A percentile compares a stretch with the other conserved stretches of the same genome.
phyloP scores from a whole-genome alignment of 2,113 vertebrate species.

The Thunnus maccoyii region DNA sequence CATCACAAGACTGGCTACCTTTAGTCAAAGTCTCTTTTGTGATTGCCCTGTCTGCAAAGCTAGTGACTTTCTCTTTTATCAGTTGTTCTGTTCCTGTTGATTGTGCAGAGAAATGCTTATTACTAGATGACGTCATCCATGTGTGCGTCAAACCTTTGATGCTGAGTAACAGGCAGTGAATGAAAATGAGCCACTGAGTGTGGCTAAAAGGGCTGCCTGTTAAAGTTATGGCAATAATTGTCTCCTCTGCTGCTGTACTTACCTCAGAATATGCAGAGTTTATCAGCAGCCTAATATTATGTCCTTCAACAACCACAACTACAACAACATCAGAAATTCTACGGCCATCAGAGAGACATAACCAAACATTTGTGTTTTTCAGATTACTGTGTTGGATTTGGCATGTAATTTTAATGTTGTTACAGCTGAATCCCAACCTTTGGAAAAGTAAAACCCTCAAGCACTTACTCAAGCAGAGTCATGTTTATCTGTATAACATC shows the following conservation, averaged over 20 bases:
- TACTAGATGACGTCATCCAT: slow-evolving; percentile 67
- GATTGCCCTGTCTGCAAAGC: slow-evolving; percentile 34
- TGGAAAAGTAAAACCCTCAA: not conserved
- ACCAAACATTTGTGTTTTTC: not conserved
- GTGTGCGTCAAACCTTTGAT: slow-evolving; percentile 71
- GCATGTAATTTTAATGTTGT: not conserved
- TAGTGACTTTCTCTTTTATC: slow-evolving; percentile 42
- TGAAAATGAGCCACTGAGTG: slow-evolving; percentile 62
- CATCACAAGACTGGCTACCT: not conserved
- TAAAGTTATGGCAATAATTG: slow-evolving; percentile 30
- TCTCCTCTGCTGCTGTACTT: slow-evolving; percentile 32
- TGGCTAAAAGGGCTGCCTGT: slow-evolving; percentile 37
- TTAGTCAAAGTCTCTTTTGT: slow-evolving; percentile 38
- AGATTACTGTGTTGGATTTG: not conserved
- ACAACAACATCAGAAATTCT: not conserved
- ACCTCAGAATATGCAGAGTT: slow-evolving; percentile 16
- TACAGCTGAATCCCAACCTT: not conserved
- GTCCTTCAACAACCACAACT: not conserved
- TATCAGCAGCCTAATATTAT: slow-evolving; percentile 21
- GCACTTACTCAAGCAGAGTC: not conserved
- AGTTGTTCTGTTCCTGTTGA: slow-evolving; percentile 41
- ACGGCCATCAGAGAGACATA: not conserved
- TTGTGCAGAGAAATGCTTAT: slow-evolving; percentile 56
- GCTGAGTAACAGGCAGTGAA: slow-evolving; percentile 63
- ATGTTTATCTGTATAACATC: too few species aligned